Base-by-base conservation (phyloP, 2,797 vertebrate genomes). In the Margarornis squamiger region DNA sequence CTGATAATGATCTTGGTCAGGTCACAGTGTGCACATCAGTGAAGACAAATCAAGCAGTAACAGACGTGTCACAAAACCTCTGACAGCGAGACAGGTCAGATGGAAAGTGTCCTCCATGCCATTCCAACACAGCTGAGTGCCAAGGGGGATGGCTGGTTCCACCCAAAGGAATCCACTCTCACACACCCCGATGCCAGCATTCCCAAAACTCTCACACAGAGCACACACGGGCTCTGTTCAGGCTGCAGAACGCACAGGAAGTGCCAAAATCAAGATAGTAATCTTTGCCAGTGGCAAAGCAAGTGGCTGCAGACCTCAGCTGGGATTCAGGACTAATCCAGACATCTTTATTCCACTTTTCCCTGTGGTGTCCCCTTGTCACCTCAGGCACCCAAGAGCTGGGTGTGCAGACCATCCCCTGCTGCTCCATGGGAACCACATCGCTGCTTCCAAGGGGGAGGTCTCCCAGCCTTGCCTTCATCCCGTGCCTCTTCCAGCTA, bases 61-160 rank as follows among this genome's bases (percentile, higher is more conserved):
- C 11, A 62, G 43, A 43, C 0, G 3, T 2, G 18, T 7, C 30
- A 65, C 63, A 75, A 55, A 71, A 49, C 36, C 30, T 46, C 36
- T 1, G 0, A 5, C 23, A 73, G 32, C 0, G 1, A 68, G 22
- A 14, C 0, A 36, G 1, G 22, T 3, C 18, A 51, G 45, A 51
- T 72, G 38, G 52, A 6, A 70, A 16, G 22, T 2, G 5, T 19
- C 29, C 68, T 57, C 30, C 63, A 23, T 19, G 34, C 29, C 75
- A 5, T 16, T 32, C 30, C 52, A 54, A 8, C 19, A 21, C 12
- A 32, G 52, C 30, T 32, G 52, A 13, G 51, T 34, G 55, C 55
- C 21, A 5, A 34, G 20, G n/a, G 2, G 4, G 34, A 8, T 0
- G 7, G 58, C 61, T 55, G 39, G 18, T 32, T 55, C 76, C 49